These are phyloP conservation scores for Hyaena hyaena DNA, from an alignment of 2,113 vertebrate species.

Conservation along the genomic window DNA sequence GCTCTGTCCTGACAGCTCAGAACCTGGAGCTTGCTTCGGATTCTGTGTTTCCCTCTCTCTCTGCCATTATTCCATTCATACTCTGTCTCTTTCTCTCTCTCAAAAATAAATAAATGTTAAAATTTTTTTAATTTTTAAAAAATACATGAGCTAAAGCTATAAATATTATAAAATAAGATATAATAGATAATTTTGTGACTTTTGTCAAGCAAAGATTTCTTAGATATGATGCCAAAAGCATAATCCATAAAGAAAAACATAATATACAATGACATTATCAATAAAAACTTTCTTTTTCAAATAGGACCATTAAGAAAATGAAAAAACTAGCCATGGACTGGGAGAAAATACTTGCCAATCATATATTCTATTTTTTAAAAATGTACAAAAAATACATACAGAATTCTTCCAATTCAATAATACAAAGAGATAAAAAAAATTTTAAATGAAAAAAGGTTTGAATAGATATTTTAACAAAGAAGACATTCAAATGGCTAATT, in stretches of 20 bases:
- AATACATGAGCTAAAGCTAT: background rate
- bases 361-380: background rate
- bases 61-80: no score
- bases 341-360: slow-evolving; percentile 21
- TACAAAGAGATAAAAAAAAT: background rate
- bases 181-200: background rate
- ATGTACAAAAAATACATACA: background rate
- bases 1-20: no score
- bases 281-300: background rate
- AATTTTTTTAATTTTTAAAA: background rate
- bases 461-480: slow-evolving; percentile 66
- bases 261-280: background rate
- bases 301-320: background rate
- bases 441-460: background rate
- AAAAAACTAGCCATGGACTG: background rate
- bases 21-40: no score
- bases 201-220: slow-evolving; percentile 16
- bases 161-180: background rate
- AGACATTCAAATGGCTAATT: slow-evolving; percentile 71
- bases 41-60: no score
- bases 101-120: no score
- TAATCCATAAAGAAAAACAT: background rate
- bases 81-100: no score
- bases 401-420: slow-evolving; percentile 21
- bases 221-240: background rate